Evolutionary conservation across 1,140 invertebrate genomes (phyloP).

Genomic region (Himalopsyche phryganea): DNA sequence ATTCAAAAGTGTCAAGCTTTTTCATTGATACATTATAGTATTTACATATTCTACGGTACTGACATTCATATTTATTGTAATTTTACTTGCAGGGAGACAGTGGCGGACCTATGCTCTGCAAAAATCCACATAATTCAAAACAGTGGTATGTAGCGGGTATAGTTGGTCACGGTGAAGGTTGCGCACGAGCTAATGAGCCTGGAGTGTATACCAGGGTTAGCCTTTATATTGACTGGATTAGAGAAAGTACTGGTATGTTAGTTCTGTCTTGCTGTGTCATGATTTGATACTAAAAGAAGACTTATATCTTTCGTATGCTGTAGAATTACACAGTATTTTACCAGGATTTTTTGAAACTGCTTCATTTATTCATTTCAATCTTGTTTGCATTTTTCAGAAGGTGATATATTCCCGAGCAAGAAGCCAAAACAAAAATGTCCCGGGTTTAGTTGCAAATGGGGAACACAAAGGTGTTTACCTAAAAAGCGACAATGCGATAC

Average conservation of each 20-base stretch:
- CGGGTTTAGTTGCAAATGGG: slow-evolving; percentile 62
- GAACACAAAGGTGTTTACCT: slow-evolving; percentile 63
- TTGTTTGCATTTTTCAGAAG: slow-evolving; percentile 42
- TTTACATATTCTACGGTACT: too few relatives aligned
- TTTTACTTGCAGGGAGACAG: slow-evolving; percentile 71
- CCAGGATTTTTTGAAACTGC: too few relatives aligned
- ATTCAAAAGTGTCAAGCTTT: too few relatives aligned
- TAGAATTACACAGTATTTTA: too few relatives aligned
- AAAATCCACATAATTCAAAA: slow-evolving; percentile 55
- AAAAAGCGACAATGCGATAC: slow-evolving; percentile 63
- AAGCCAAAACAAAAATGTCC: slow-evolving; percentile 63
- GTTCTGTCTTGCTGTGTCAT: too few relatives aligned
- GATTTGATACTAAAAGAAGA: too few relatives aligned
- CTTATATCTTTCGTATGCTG: too few relatives aligned
- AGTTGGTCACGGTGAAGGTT: slow-evolving; percentile 79
- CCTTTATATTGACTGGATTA: slow-evolving; percentile 72
- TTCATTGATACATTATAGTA: too few relatives aligned
- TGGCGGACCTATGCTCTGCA: slow-evolving; percentile 74
- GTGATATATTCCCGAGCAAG: slow-evolving; percentile 43
- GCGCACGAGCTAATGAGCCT: slow-evolving; percentile 69
- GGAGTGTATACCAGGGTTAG: slow-evolving; percentile 80
- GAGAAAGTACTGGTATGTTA: slow-evolving; percentile 51
- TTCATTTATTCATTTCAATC: background rate
- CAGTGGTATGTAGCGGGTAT: slow-evolving; percentile 75
- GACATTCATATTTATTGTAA: too few relatives aligned